Base-by-base conservation (phyloP, 2,888 invertebrate genomes). In the Lasioglossum villosulum region DNA sequence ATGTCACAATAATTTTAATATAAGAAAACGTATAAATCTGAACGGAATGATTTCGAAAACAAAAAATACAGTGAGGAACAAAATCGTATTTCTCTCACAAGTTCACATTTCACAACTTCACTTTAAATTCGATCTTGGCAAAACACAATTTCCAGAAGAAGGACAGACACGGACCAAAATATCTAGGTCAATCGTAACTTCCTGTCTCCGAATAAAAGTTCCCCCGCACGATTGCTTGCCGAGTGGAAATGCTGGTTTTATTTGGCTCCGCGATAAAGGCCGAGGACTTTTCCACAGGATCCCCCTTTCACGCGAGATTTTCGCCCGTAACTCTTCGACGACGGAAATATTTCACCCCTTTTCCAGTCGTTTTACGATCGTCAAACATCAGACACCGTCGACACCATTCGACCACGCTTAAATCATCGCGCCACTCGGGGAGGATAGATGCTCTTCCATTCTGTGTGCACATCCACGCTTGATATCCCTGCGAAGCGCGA, bases 301-400 rank as follows among this genome's bases (percentile, higher is more conserved):
- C 23, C 30, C 27, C 30, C 34, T 68, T 42, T 30, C 42, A 45
- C 14, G 45, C 16, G 34, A 27, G 45, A 66, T 39, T 37, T 70
- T n/a, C 39, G 70, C 37, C n/a, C 39, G 71, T 30, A 71, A 52
- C 39, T 70, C 48, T 52, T 78, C 52, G 52, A 6, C 37, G 12
- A 23, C 27, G 70, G n/a, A 39, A 70, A 48, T 16, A 27, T 30
- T 39, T 30, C 42, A 42, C 63, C 56, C 42, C 34, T 56, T 73
- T 45, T 42, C n/a, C 48, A 45, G 19, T 63, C 75, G 34, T 63
- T 84, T 84, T 84, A 78, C 72, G 82, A 75, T 56, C 72, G 39
- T 75, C 71, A 42, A 52, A 63, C 56, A 75, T 45, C 37, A 42
- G 59, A 37, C 63, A 45, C 34, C 56, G 52, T 16, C 59, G 48